Evolutionary conservation across 2,888 invertebrate genomes (phyloP).

Genomic region (Argyra leucocephala): DNA sequence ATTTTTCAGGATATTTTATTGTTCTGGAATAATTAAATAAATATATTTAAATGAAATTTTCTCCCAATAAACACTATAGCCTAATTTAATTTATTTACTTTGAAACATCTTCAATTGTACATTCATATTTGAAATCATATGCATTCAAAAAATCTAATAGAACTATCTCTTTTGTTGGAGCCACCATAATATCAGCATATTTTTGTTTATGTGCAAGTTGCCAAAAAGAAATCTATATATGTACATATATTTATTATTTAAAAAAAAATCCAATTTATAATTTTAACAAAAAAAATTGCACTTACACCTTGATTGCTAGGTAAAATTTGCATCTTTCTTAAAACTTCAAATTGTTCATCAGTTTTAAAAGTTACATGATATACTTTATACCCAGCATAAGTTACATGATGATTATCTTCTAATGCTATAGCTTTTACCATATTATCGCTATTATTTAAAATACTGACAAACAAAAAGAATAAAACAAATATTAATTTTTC

Average conservation of each 20-base stretch:
- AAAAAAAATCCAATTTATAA: too few relatives aligned
- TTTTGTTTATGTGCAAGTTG: neutral
- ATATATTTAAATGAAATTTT: too few relatives aligned
- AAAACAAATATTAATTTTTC: too few relatives aligned
- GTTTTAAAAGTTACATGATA: neutral
- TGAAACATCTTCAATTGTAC: neutral
- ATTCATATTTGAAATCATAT: neutral
- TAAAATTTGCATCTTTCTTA: neutral
- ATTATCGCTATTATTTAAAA: too few relatives aligned
- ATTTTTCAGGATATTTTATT: neutral
- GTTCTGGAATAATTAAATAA: neutral
- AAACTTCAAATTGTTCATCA: conserved; percentile 7
- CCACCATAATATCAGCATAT: conserved; percentile 9
- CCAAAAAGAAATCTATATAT: neutral
- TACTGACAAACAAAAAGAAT: too few relatives aligned
- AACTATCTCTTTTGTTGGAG: neutral
- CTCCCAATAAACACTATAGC: too few relatives aligned
- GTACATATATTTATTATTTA: too few relatives aligned
- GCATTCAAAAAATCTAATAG: neutral
- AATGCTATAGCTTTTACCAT: neutral
- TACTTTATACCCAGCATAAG: neutral
- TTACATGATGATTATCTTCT: neutral
- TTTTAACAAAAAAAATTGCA: neutral
- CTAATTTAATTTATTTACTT: neutral
- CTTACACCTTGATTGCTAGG: neutral